Conservation (phyloP, 2,888 invertebrate species). For the Spodoptera picta region DNA sequence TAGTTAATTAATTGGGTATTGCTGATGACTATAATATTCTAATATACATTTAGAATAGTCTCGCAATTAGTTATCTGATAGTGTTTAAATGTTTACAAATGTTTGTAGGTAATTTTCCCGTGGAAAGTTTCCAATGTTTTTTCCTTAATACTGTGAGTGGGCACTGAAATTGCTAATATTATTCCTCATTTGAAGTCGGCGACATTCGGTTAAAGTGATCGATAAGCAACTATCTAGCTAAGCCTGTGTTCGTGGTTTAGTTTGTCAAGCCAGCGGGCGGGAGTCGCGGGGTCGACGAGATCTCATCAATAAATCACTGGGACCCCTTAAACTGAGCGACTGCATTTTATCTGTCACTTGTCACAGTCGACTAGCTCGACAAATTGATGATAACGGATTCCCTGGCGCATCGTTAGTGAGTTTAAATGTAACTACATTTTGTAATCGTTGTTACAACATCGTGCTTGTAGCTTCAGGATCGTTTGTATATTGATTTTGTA, state of each 20-base stretch:
- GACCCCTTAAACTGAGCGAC: slow-evolving; percentile 61
- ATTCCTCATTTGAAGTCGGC: slow-evolving; percentile 19
- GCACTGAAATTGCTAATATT: slow-evolving; percentile 43
- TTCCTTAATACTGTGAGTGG: slow-evolving; percentile 29
- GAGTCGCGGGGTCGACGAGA: slow-evolving; percentile 35
- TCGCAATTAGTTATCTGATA: no score
- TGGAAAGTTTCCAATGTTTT: not conserved
- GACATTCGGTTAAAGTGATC: slow-evolving; percentile 35
- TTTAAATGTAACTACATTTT: slow-evolving; percentile 37
- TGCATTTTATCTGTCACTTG: slow-evolving; percentile 79
- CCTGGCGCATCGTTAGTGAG: slow-evolving; percentile 50
- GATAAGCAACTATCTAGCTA: slow-evolving; percentile 51
- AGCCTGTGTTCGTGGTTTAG: slow-evolving; percentile 26
- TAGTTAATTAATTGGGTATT: no score
- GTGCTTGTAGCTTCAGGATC: not conserved
- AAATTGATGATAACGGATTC: slow-evolving; percentile 74
- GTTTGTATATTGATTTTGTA: no score
- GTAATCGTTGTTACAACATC: slow-evolving; percentile 10
- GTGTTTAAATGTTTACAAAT: no score
- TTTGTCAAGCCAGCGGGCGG: slow-evolving; percentile 40
- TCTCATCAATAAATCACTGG: slow-evolving; percentile 74
- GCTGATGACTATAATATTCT: no score
- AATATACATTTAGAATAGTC: no score
- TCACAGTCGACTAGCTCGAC: slow-evolving; percentile 65
- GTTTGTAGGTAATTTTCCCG: not conserved